Evolutionary conservation across 1,140 invertebrate genomes (phyloP).

Genomic region (Caerostris darwini): DNA sequence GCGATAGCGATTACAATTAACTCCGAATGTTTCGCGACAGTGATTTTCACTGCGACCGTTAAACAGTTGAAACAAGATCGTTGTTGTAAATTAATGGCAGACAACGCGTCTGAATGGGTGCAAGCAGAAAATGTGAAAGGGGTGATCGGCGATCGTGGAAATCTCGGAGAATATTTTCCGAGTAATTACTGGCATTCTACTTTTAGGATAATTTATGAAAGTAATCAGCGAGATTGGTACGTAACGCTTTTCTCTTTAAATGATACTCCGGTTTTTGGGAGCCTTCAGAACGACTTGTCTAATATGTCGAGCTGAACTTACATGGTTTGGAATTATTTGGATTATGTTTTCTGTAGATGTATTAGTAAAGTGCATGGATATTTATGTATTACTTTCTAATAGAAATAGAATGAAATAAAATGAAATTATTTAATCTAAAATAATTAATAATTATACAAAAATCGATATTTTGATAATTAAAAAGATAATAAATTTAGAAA

Average conservation of each 20-base stretch:
- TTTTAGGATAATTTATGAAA: background rate
- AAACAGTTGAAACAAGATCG: constrained; percentile 21
- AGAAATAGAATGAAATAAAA: too few species aligned
- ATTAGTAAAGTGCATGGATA: too few species aligned
- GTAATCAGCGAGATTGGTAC: background rate
- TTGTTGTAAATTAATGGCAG: constrained; percentile 11
- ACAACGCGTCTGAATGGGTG: background rate
- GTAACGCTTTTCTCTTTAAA: background rate
- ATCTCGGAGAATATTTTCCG: background rate
- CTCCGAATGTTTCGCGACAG: constrained; percentile 8
- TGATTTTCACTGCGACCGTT: constrained; percentile 13
- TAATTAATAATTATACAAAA: too few species aligned
- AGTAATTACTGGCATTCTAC: background rate
- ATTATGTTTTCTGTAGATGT: too few species aligned
- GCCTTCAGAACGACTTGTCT: too few species aligned
- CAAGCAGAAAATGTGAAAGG: background rate
- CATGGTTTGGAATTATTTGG: too few species aligned
- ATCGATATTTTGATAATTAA: too few species aligned
- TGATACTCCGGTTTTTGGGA: too few species aligned
- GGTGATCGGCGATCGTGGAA: background rate
- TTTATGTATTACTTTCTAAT: too few species aligned
- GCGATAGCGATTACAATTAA: constrained; percentile 32
- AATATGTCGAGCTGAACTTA: too few species aligned
- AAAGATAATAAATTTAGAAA: too few species aligned
- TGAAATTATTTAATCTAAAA: too few species aligned